phyloP scores from a whole-genome alignment of 2,113 vertebrate genomes.

The Tyto alba region DNA sequence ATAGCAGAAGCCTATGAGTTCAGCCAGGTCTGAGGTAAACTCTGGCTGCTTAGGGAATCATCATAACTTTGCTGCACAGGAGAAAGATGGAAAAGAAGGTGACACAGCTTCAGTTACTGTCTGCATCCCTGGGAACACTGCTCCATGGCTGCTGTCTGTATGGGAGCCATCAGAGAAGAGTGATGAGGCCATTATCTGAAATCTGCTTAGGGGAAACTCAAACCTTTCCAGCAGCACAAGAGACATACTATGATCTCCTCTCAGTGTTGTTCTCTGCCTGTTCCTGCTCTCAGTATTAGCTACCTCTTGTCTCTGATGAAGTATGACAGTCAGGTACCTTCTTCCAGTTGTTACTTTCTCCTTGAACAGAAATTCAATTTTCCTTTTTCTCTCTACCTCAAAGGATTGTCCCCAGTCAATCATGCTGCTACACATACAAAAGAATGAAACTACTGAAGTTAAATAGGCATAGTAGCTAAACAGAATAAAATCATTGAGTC shows the following conservation, averaged over 20 bases:
- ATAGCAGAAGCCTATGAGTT: background rate
- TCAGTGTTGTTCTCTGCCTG: background rate
- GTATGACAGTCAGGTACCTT: background rate
- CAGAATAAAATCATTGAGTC: background rate
- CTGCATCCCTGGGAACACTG: background rate
- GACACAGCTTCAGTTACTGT: background rate
- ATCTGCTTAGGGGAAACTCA: constrained; percentile 9
- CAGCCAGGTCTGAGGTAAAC: background rate
- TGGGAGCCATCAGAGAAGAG: background rate
- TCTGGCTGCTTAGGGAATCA: background rate
- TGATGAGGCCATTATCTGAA: constrained; percentile 4
- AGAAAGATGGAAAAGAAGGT: background rate
- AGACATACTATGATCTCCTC: background rate
- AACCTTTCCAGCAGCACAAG: background rate
- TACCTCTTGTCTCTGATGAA: background rate
- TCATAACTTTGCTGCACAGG: background rate
- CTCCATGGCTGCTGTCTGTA: background rate
- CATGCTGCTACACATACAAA: background rate
- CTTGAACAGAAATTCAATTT: background rate
- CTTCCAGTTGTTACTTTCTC: rapidly evolving
- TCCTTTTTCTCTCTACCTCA: background rate
- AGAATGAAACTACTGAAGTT: background rate
- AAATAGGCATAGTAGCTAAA: background rate
- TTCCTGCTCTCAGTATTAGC: background rate
- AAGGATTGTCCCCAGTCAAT: background rate